Evolutionary conservation across 2,797 vertebrate genomes (phyloP).

Genomic region (Setipinna tenuifilis): DNA sequence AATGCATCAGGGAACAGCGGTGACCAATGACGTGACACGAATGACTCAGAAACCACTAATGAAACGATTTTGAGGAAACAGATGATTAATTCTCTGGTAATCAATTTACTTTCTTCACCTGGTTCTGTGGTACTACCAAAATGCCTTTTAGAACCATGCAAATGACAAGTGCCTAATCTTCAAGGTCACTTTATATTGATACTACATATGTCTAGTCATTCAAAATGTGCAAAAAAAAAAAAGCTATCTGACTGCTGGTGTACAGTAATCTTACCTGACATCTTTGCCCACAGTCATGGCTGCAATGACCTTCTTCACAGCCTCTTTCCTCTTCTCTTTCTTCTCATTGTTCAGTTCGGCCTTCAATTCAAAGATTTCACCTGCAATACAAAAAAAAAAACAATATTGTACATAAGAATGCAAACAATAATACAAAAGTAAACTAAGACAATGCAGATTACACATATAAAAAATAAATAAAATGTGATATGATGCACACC

Average conservation of each 20-base stretch:
- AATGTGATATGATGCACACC: not conserved
- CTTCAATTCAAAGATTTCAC: slow-evolving; percentile 99
- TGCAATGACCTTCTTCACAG: slow-evolving; percentile 98
- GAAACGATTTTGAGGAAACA: not conserved
- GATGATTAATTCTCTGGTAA: no score
- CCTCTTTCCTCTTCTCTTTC: slow-evolving; percentile 98
- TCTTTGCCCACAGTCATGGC: slow-evolving; percentile 99
- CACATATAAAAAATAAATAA: not conserved
- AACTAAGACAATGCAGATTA: no score
- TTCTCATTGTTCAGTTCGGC: slow-evolving; percentile 99
- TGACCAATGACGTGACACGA: not conserved
- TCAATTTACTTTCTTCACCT: not conserved
- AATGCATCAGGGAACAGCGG: not conserved
- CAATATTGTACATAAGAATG: not conserved
- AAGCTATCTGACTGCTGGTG: no score
- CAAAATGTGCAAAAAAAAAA: no score
- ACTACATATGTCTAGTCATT: no score
- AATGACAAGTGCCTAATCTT: not conserved
- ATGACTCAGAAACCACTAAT: not conserved
- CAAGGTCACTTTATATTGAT: no score
- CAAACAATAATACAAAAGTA: no score
- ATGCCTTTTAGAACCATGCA: not conserved
- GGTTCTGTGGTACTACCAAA: not conserved
- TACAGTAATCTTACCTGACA: slow-evolving; percentile 84
- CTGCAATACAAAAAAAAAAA: slow-evolving; percentile 65